These are phyloP conservation scores for Uria aalge DNA, from an alignment of 2,113 vertebrate species.

Conservation along the genomic window DNA sequence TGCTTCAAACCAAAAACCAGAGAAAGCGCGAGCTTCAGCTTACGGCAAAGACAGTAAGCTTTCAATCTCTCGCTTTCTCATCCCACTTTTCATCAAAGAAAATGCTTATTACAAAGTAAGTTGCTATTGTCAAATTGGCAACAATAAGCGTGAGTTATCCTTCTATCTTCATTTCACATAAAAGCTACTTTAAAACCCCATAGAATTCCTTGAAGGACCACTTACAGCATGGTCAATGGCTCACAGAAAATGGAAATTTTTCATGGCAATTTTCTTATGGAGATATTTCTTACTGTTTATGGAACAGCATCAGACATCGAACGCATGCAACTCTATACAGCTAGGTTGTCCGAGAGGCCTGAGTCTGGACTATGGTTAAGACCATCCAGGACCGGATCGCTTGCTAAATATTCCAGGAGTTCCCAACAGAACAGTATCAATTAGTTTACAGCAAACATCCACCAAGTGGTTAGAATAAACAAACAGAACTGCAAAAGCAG, in stretches of 20 bases:
- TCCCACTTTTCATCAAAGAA: background rate
- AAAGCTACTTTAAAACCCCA: background rate
- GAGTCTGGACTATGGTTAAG: background rate
- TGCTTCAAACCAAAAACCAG: background rate
- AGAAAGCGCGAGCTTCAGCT: background rate
- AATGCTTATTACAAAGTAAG: background rate
- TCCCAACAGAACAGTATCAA: background rate
- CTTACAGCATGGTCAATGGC: accelerated
- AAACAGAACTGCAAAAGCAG: background rate
- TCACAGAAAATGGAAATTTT: background rate
- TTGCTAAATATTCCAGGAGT: background rate
- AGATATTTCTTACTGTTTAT: background rate
- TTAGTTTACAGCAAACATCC: background rate
- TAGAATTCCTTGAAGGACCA: background rate
- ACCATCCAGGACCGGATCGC: accelerated
- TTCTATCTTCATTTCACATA: background rate
- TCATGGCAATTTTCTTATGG: background rate
- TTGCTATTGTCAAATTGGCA: background rate
- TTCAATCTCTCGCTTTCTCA: background rate
- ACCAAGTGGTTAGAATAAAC: background rate
- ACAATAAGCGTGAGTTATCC: accelerated
- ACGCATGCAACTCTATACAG: accelerated
- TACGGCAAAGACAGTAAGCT: background rate
- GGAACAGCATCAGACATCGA: accelerated
- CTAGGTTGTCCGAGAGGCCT: background rate